Evolutionary conservation across 2,113 vertebrate genomes (phyloP).

Genomic region (Plotosus lineatus): DNA sequence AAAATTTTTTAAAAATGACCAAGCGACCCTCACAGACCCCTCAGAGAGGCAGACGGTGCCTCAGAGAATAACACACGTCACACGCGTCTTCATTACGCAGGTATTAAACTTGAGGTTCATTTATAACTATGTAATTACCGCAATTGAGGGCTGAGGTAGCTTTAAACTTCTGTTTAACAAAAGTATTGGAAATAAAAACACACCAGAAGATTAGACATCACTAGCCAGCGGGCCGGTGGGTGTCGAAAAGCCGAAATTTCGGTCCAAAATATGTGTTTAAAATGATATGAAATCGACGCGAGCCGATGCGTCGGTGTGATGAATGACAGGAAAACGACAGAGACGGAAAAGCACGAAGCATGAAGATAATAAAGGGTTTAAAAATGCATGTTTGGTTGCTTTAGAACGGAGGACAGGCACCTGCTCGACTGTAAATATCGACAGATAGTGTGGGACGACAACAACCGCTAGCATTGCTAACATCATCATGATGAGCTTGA

Average conservation of each 20-base stretch:
- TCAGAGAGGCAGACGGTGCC: too few species aligned
- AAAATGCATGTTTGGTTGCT: not conserved
- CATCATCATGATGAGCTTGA: not conserved
- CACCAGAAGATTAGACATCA: not conserved
- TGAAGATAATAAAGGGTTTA: not conserved
- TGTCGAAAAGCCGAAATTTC: too few species aligned
- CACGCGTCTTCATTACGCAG: too few species aligned
- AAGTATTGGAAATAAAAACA: not conserved
- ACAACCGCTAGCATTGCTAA: constrained; percentile 23
- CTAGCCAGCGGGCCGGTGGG: not conserved
- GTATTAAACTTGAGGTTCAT: too few species aligned
- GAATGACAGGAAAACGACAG: constrained; percentile 7
- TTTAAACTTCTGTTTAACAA: not conserved
- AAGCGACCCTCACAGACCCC: too few species aligned
- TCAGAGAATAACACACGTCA: too few species aligned
- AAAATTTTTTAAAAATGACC: too few species aligned
- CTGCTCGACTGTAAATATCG: constrained; percentile 29
- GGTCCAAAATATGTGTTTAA: too few species aligned
- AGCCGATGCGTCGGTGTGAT: not conserved
- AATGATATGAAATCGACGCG: not conserved
- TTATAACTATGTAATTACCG: too few species aligned
- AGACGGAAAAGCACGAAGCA: not conserved
- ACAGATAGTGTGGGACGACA: not conserved
- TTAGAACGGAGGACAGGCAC: constrained; percentile 26
- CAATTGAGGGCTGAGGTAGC: too few species aligned